Conservation (phyloP, 92 coral and sea anemone genomes). For the Heteractis magnifica region DNA sequence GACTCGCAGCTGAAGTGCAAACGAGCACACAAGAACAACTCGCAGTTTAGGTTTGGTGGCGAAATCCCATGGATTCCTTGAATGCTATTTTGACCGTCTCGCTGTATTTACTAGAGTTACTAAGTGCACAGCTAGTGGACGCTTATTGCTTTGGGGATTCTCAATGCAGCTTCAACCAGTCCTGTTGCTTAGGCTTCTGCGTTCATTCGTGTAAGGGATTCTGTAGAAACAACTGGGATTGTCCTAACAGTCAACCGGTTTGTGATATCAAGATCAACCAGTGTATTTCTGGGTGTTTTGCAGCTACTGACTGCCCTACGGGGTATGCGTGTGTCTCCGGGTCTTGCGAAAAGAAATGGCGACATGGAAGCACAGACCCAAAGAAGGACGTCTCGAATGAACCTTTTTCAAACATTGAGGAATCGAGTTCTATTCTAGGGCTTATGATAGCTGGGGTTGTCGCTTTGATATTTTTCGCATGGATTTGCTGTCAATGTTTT, state of each 20-base stretch:
- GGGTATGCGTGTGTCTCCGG: conserved; percentile 36
- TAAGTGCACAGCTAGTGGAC: conserved; percentile 7
- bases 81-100: not conserved
- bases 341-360: conserved; percentile 37
- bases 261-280: conserved; percentile 9
- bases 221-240: conserved; percentile 36
- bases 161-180: conserved; percentile 5
- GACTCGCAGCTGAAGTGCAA: not conserved
- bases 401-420: conserved; percentile 44
- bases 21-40: not conserved
- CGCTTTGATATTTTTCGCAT: conserved; percentile 37
- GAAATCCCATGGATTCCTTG: not conserved
- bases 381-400: conserved; percentile 19
- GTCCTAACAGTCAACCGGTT: conserved; percentile 6
- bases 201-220: conserved; percentile 28
- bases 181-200: conserved; percentile 30
- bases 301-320: conserved; percentile 16
- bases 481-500: conserved; percentile 52
- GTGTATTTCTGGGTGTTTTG: conserved; percentile 18
- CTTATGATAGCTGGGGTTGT: conserved; percentile 38
- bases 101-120: conserved; percentile 4
- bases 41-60: not conserved
- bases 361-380: conserved; percentile 18
- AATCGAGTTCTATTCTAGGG: conserved; percentile 43
- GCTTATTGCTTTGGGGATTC: conserved; percentile 12